Conservation (phyloP, 2,797 vertebrate genomes). For the Megalops cyprinoides region DNA sequence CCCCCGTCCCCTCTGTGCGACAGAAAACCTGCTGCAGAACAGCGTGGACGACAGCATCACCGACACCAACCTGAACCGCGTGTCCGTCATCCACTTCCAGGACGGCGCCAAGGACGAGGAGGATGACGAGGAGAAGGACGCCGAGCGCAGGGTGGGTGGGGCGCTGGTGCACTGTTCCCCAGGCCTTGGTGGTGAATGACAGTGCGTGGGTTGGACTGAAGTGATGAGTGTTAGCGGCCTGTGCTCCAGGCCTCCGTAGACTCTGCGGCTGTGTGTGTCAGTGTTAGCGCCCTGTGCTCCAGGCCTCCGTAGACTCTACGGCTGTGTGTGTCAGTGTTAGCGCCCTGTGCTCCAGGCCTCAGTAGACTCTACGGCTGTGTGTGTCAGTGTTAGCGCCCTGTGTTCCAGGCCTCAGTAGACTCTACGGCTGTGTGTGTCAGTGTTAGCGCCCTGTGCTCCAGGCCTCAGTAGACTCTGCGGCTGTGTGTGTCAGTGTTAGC, state of each 20-base stretch:
- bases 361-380: neutral
- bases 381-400: too few relatives aligned
- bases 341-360: neutral
- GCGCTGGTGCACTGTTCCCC: too few relatives aligned
- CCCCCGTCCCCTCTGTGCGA: neutral
- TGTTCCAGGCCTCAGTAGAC: too few relatives aligned
- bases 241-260: too few relatives aligned
- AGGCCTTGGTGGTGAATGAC: too few relatives aligned
- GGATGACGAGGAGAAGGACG: conserved; percentile 81
- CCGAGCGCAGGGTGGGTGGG: conserved; percentile 81
- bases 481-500: too few relatives aligned
- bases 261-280: neutral
- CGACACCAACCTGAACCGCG: conserved; percentile 88
- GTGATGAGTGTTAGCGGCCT: too few relatives aligned
- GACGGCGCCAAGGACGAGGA: conserved; percentile 81
- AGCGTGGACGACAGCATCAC: conserved; percentile 88
- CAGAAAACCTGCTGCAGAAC: conserved; percentile 87
- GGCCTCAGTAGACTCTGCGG: too few relatives aligned
- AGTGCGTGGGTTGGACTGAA: too few relatives aligned
- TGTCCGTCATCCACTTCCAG: conserved; percentile 96
- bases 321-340: neutral
- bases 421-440: too few relatives aligned
- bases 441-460: too few relatives aligned
- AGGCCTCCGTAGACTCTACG: neutral
- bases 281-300: too few relatives aligned